Evolutionary conservation across 2,888 invertebrate genomes (phyloP).

Genomic region (Thereva unica): DNA sequence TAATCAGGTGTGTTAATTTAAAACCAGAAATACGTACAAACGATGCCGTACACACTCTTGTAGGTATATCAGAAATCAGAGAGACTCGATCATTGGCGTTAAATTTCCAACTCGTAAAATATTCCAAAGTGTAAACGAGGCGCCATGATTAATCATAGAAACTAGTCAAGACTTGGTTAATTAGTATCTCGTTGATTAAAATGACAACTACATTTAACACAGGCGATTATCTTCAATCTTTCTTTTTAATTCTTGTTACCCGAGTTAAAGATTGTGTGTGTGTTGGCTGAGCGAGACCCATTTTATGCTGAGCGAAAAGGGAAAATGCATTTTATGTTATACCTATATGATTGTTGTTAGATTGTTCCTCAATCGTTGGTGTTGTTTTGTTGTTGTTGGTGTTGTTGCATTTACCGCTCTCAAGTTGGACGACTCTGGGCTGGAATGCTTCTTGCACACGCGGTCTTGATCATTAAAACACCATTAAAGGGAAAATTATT

Average conservation of each 20-base stretch:
- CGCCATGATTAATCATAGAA: constrained; percentile 12
- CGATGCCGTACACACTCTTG: too few relatives aligned
- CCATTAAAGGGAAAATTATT: constrained; percentile 37
- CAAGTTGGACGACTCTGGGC: neutral
- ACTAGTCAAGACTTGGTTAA: constrained; percentile 18
- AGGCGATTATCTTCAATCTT: constrained; percentile 1
- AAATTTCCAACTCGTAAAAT: neutral
- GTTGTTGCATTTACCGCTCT: neutral
- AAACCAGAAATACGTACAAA: too few relatives aligned
- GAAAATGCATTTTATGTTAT: too few relatives aligned
- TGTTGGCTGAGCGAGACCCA: too few relatives aligned
- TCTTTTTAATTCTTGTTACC: neutral
- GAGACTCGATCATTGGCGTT: too few relatives aligned
- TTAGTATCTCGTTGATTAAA: constrained; percentile 30
- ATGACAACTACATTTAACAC: constrained; percentile 14
- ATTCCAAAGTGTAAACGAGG: neutral
- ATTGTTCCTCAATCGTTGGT: too few relatives aligned
- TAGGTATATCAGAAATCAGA: too few relatives aligned
- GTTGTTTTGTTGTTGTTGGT: too few relatives aligned
- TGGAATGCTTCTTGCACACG: constrained; percentile 23
- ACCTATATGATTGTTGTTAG: too few relatives aligned
- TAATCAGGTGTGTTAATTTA: too few relatives aligned
- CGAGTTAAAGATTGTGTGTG: too few relatives aligned
- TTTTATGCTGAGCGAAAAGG: too few relatives aligned
- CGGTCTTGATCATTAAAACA: constrained; percentile 36